A percentile compares a stretch with the other conserved stretches of the same genome.
phyloP scores from a whole-genome alignment of 2,888 invertebrate genomes.

The Pteria penguin region DNA sequence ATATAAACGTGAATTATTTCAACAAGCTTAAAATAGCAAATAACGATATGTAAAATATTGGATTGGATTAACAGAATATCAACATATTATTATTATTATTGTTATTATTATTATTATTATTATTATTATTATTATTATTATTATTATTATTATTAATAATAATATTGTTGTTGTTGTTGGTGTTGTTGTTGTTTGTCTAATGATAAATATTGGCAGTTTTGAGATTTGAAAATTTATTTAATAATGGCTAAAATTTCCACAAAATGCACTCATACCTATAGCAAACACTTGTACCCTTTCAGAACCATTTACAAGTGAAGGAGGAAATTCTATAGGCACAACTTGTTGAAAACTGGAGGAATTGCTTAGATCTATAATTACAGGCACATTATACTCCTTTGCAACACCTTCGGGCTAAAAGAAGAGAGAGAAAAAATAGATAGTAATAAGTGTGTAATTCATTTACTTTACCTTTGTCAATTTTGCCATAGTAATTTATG shows the following conservation, averaged over 20 bases:
- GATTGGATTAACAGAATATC: too few relatives aligned
- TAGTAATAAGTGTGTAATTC: too few relatives aligned
- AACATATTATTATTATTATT: too few relatives aligned
- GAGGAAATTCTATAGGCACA: conserved; percentile 86
- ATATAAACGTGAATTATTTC: too few relatives aligned
- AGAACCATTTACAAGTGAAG: conserved; percentile 84
- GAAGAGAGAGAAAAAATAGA: not conserved
- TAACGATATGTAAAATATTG: too few relatives aligned
- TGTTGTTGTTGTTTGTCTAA: too few relatives aligned
- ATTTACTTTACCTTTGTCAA: not conserved
- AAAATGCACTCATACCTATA: conserved; percentile 70
- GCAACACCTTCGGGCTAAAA: conserved; percentile 66
- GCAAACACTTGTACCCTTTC: conserved; percentile 84
- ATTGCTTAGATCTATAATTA: conserved; percentile 52
- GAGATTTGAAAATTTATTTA: too few relatives aligned
- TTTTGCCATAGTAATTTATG: not conserved
- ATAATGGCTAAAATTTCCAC: too few relatives aligned
- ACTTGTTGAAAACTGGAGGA: conserved; percentile 79
- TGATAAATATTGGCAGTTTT: too few relatives aligned
- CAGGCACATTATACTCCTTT: conserved; percentile 64
- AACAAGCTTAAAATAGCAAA: too few relatives aligned
- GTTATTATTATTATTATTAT: not conserved
- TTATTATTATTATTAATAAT: not conserved
- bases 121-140: not conserved
- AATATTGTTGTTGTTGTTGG: too few relatives aligned